Conservation (phyloP, 2,797 vertebrate species). For the Hylomyscus alleni region DNA sequence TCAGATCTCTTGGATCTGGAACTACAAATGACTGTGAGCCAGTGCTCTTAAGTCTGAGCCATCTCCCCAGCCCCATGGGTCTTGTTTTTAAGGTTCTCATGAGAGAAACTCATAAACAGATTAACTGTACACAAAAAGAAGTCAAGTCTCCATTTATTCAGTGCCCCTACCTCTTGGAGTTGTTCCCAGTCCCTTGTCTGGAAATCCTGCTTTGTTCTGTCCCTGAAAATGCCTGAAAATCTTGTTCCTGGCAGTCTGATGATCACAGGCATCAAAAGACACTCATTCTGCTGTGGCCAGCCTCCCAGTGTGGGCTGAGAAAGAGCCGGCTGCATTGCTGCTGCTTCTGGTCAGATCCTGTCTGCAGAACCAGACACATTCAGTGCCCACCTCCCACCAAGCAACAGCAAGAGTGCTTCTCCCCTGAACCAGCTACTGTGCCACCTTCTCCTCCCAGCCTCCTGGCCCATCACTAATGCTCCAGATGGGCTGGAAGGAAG, state of each 20-base stretch:
- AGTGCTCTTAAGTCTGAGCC: not conserved
- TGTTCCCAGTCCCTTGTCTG: not conserved
- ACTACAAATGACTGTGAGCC: not conserved
- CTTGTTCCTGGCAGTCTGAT: not conserved
- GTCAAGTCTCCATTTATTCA: not conserved
- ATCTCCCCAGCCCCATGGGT: not conserved
- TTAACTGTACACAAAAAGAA: not conserved
- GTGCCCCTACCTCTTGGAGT: not conserved
- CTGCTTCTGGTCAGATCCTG: not conserved
- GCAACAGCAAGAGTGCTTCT: too few relatives aligned
- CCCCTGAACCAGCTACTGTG: not conserved
- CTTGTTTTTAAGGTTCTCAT: not conserved
- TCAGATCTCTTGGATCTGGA: not conserved
- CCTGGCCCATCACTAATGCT: not conserved
- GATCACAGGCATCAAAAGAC: not conserved
- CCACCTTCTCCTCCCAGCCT: not conserved
- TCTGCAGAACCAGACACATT: not conserved
- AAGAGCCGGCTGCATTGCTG: not conserved
- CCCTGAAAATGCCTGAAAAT: not conserved
- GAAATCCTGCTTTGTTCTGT: not conserved
- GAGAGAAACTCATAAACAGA: not conserved
- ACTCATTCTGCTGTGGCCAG: too few relatives aligned
- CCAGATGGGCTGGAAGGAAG: constrained; percentile 13
- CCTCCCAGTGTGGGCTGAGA: not conserved
- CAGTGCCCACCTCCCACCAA: not conserved